Conservation (phyloP, 2,113 vertebrate genomes). For the Ceratotherium simum region DNA sequence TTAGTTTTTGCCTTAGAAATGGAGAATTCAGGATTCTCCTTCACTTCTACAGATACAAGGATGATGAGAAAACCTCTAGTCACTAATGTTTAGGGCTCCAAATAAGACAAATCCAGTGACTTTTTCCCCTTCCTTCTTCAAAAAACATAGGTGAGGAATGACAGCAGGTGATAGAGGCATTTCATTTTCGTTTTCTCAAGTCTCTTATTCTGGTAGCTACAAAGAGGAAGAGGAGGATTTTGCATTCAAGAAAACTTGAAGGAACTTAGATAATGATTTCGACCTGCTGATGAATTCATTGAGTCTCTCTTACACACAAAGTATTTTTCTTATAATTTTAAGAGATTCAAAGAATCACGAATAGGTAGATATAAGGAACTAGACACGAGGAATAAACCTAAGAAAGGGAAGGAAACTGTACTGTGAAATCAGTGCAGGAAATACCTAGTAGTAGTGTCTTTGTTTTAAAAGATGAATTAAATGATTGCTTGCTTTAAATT, state of each 20-base stretch:
- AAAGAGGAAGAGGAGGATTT: not conserved
- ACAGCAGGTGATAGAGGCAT: not conserved
- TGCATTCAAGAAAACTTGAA: not conserved
- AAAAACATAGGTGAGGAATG: not conserved
- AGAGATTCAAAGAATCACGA: not conserved
- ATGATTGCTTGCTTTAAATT: not conserved
- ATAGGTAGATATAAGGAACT: not conserved
- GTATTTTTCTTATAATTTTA: conserved; percentile 13
- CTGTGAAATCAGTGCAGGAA: not conserved
- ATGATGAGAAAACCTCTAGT: conserved; percentile 26
- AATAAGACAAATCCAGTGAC: not conserved
- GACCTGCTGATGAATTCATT: not conserved
- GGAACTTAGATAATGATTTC: not conserved
- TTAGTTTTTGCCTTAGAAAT: not conserved
- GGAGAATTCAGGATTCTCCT: not conserved
- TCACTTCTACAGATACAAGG: not conserved
- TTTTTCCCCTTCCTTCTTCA: not conserved
- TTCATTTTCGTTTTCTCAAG: not conserved
- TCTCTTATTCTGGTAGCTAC: not conserved
- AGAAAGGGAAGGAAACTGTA: not conserved
- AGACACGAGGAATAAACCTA: not conserved
- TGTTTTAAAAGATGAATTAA: conserved; percentile 31
- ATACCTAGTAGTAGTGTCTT: not conserved
- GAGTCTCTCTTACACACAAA: not conserved
- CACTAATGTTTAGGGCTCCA: not conserved